Conservation (phyloP, 1,140 invertebrate species). For the Hypsibius dujardini region DNA sequence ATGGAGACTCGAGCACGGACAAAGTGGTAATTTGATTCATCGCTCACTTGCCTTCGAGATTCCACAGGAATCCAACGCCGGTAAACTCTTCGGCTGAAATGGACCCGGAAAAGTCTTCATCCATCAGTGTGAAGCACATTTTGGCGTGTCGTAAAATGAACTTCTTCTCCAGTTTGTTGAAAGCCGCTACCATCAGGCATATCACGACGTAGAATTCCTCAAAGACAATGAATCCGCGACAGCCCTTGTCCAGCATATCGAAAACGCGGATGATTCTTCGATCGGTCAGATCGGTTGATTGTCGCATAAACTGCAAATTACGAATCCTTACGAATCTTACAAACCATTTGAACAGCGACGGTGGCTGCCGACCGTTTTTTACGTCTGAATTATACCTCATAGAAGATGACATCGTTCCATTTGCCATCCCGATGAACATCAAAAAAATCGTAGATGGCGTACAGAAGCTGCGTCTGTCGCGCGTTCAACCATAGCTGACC, state of each 20-base stretch:
- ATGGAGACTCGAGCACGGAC: background rate
- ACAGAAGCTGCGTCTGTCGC: background rate
- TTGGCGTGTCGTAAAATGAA: conserved; percentile 30
- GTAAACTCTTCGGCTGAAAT: conserved; percentile 27
- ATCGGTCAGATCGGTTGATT: conserved; percentile 3
- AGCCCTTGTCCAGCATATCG: conserved; percentile 17
- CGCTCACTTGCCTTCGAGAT: conserved; percentile 19
- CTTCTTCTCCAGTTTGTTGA: conserved; percentile 28
- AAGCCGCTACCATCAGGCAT: conserved; percentile 13
- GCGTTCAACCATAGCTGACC: conserved; percentile 7
- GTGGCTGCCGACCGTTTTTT: background rate
- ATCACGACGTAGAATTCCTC: conserved; percentile 9
- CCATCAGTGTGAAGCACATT: conserved; percentile 30
- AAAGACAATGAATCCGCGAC: conserved; percentile 15
- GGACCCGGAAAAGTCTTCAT: conserved; percentile 28
- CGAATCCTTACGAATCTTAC: background rate
- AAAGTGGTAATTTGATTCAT: background rate
- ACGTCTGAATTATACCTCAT: background rate
- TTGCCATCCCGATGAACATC: conserved; percentile 6
- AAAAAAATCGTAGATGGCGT: conserved; percentile 1
- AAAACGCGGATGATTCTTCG: conserved; percentile 2
- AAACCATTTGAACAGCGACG: background rate
- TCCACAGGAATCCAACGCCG: conserved; percentile 29
- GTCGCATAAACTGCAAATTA: background rate
- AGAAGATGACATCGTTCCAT: conserved; percentile 16